phyloP scores from a whole-genome alignment of 2,113 vertebrate species.

The Pan paniscus region DNA sequence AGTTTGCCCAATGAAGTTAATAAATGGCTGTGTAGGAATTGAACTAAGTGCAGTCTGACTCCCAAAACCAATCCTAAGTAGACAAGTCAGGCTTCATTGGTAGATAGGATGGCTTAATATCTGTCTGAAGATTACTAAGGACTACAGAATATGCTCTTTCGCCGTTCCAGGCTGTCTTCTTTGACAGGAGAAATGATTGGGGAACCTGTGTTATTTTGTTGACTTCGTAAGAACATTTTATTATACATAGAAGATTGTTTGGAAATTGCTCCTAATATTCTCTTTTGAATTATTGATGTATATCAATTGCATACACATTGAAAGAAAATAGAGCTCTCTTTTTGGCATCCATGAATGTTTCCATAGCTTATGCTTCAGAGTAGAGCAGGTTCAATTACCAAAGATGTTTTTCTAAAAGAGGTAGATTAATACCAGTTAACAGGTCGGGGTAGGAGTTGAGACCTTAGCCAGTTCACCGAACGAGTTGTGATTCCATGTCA shows the following conservation, averaged over 20 bases:
- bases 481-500: conserved; percentile 65
- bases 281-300: not conserved
- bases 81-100: not conserved
- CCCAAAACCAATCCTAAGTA: not conserved
- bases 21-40: not conserved
- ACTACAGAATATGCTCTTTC: not conserved
- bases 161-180: not conserved
- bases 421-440: conserved; percentile 72
- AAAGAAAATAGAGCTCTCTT: not conserved
- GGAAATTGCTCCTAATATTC: not conserved
- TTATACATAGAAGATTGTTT: not conserved
- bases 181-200: not conserved
- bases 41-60: not conserved
- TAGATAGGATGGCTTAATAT: not conserved
- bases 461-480: conserved; percentile 60
- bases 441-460: conserved; percentile 41
- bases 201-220: not conserved
- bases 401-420: conserved; percentile 58
- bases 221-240: not conserved
- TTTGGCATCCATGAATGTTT: conserved; percentile 7
- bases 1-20: not conserved
- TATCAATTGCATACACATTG: not conserved
- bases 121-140: not conserved
- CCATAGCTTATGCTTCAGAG: not conserved
- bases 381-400: conserved; percentile 22